Evolutionary conservation across 53 echinoderm and acorn worm species (phyloP), one percentile per base, ranked within the genome.

Genomic region (Hippasteria phrygiana): DNA sequence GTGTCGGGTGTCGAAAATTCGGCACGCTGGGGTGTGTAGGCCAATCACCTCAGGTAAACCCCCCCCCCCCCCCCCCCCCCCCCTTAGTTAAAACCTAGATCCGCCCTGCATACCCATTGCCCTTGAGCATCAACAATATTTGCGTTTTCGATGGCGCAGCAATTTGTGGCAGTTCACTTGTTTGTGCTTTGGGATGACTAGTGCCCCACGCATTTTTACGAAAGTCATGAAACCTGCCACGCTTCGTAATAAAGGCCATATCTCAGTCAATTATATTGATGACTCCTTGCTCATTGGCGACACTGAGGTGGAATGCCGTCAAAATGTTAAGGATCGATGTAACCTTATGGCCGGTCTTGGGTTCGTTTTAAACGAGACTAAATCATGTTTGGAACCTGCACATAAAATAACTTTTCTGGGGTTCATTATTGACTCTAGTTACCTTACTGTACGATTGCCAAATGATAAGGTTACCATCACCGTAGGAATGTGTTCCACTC

Each of bases 191-290:
- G 62, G 62, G 62, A 8, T 62, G 17, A 62, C 62, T 62, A 62
- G 62, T 22, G 62, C 62, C 62, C 62, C 62, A 62, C 17, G 62
- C 62, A 62, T 62, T 62, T 62, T 62, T 62, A 62, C 62, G 24
- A 62, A 62, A 22, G 24, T 62, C 24, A 62, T 62, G 62, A 62
- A 62, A 62, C 62, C 62, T 22, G 62, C 62, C 62, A 62, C 62
- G 24, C 62, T 62, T 22, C 62, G 62, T 62, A 62, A 62, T 22
- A 20, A 20, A 22, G 62, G 62, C 24, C 62, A 62, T 22, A 62
- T 62, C 17, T 62, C 62, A 62, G 62, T 22, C 62, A 62, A 62
- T 62, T 62, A 62, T 62, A 62, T 62, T 62, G 62, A 62, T 22
- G 62, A 62, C 24, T 62, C 62, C 17, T 22, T 62, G 62, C 62